Evolutionary conservation across 2,888 invertebrate species (phyloP).

Genomic region (Argyresthia goedartella): DNA sequence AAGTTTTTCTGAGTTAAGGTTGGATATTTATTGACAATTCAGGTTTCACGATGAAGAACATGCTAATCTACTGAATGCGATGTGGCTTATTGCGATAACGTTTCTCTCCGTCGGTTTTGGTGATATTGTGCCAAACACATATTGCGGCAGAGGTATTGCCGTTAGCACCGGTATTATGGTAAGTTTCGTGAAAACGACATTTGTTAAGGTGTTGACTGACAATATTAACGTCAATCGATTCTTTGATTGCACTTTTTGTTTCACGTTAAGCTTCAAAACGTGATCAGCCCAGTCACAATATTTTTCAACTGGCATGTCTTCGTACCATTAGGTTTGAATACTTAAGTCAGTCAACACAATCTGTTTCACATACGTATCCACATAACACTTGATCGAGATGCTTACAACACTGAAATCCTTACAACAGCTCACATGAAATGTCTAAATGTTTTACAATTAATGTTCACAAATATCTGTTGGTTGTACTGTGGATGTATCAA

Average conservation of each 20-base stretch:
- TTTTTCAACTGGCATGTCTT: slow-evolving; percentile 24
- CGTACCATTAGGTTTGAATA: slow-evolving; percentile 5
- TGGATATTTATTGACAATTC: slow-evolving; percentile 63
- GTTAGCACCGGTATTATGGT: slow-evolving; percentile 99
- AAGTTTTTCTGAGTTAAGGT: slow-evolving; percentile 42
- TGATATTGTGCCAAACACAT: slow-evolving; percentile 99
- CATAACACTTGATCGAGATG: slow-evolving; percentile 31
- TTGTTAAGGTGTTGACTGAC: slow-evolving; percentile 61
- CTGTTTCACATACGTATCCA: slow-evolving; percentile 40
- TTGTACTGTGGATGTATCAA: background rate
- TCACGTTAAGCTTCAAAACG: too few relatives aligned
- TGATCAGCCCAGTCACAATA: too few relatives aligned
- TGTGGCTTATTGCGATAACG: slow-evolving; percentile 99
- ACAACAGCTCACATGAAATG: background rate
- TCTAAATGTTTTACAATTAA: background rate
- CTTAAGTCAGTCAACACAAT: slow-evolving; percentile 54
- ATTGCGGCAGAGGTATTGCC: slow-evolving; percentile 99
- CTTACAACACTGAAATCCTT: slow-evolving; percentile 39
- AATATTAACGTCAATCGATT: slow-evolving; percentile 2
- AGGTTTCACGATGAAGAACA: slow-evolving; percentile 99
- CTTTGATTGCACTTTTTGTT: too few relatives aligned
- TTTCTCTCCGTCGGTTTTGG: slow-evolving; percentile 99
- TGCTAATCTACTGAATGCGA: slow-evolving; percentile 98
- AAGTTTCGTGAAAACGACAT: slow-evolving; percentile 67
- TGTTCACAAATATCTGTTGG: background rate